phyloP scores from a whole-genome alignment of 2,888 invertebrate genomes.

The Caenorhabditis sp. region DNA sequence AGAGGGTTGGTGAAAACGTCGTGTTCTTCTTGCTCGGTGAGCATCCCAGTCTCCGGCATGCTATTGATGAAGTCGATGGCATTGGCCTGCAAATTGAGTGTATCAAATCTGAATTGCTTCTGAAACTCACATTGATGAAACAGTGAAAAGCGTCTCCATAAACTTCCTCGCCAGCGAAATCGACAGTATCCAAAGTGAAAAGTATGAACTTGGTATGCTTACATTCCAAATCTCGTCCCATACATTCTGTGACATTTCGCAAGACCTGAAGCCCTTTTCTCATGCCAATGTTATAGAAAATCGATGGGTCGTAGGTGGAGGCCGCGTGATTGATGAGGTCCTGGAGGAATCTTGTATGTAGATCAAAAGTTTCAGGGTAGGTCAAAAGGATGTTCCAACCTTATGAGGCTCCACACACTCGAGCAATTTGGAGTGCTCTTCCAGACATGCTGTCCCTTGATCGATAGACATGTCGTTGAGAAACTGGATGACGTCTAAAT shows the following conservation, averaged over 20 bases:
- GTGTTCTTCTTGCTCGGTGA: too few relatives aligned
- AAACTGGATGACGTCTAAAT: not conserved
- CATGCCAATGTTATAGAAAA: slow-evolving; percentile 27
- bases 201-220: not conserved
- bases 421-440: not conserved
- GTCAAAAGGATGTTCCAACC: not conserved
- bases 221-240: not conserved
- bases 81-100: not conserved
- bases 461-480: not conserved
- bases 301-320: not conserved
- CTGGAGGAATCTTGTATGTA: not conserved
- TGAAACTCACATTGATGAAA: slow-evolving; percentile 36
- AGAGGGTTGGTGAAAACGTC: not conserved
- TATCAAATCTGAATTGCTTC: not conserved
- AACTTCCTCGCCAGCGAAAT: not conserved
- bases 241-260: slow-evolving; percentile 2
- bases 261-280: slow-evolving; percentile 14
- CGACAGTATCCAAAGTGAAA: not conserved
- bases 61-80: not conserved
- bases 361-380: not conserved
- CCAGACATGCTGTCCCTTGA: not conserved
- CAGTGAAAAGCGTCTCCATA: slow-evolving; percentile 46
- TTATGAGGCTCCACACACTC: slow-evolving; percentile 1
- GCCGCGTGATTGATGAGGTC: not conserved
- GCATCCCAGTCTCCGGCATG: not conserved